Evolutionary conservation across 1,140 invertebrate species (phyloP), one percentile per base, ranked within the genome.

Genomic region (Tenebrio molitor): DNA sequence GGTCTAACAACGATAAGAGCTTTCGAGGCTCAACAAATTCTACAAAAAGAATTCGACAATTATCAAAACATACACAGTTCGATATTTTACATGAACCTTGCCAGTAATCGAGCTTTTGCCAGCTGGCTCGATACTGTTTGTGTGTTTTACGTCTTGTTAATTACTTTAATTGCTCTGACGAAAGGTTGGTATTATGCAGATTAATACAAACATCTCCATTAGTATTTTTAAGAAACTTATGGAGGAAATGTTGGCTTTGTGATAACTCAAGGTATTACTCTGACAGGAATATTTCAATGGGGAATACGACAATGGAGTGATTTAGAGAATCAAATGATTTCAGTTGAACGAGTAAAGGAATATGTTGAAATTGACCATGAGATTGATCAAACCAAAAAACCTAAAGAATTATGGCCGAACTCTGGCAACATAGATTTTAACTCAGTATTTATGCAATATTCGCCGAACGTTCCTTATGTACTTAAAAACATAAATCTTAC

Each of bases 301-400:
- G 93, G 91, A 3, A 91, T 96, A 83, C 82, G 95, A 62, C 95
- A 96, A 77, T 93, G 92, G n/a, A 92, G 94, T 0, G 91, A 93
- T 78, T 82, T 93, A 1, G 91, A 93, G 76, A 93, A 92, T 78
- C 89, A 95, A 81, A 95, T 96, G 93, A 95, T 92, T 0, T 93
- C 89, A 14, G 92, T 95, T 5, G 89, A 91, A 75, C 79, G 89
- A 53, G 84, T 90, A 0, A 78, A 91, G 53, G 91, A 93, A 78
- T 94, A 93, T 76, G 89, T 88, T 2, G 82, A 87, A 34, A 84
- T 93, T 25, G 86, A 88, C 71, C 87, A 88, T n/a, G 93, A 95
- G 81, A 76, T 89, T 89, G 74, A 90, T 86, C 23, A 81, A 86
- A 21, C 83, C 85, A 0, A 93, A 93, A 93, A 93, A 93, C 17